Evolutionary conservation across 1,140 invertebrate genomes (phyloP).

Genomic region (Laodelphax striatellus): DNA sequence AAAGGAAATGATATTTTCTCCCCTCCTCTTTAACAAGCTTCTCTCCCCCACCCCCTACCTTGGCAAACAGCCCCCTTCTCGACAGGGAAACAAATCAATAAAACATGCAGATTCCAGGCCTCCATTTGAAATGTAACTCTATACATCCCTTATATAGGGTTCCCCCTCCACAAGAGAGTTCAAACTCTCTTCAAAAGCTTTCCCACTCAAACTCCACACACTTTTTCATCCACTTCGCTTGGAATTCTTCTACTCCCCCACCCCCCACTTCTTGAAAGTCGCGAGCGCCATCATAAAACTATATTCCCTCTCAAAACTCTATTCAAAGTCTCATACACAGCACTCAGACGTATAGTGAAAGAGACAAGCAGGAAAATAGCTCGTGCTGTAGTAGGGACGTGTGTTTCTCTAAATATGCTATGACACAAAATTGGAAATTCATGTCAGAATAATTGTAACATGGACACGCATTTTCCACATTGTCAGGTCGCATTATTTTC

Average conservation of each 20-base stretch:
- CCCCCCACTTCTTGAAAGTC: neutral
- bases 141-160: neutral
- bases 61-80: neutral
- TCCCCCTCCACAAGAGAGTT: too few species aligned
- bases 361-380: too few species aligned
- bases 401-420: neutral
- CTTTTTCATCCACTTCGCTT: neutral
- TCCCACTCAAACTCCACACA: neutral
- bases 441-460: slow-evolving; percentile 1
- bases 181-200: too few species aligned
- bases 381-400: neutral
- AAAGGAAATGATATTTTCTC: neutral
- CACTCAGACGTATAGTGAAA: neutral
- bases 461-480: neutral
- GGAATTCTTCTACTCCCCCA: neutral
- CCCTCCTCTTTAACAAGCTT: slow-evolving; percentile 4
- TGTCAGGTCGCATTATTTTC: too few species aligned
- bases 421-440: slow-evolving; percentile 4
- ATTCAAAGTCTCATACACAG: neutral
- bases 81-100: slow-evolving; percentile 15
- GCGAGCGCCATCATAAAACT: too few species aligned
- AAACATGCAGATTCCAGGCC: slow-evolving; percentile 12
- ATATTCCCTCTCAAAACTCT: neutral
- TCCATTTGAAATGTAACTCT: slow-evolving; percentile 4
- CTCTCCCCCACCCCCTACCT: neutral